Base-by-base conservation (phyloP, 1,140 invertebrate genomes). In the Zaprionus africanus region DNA sequence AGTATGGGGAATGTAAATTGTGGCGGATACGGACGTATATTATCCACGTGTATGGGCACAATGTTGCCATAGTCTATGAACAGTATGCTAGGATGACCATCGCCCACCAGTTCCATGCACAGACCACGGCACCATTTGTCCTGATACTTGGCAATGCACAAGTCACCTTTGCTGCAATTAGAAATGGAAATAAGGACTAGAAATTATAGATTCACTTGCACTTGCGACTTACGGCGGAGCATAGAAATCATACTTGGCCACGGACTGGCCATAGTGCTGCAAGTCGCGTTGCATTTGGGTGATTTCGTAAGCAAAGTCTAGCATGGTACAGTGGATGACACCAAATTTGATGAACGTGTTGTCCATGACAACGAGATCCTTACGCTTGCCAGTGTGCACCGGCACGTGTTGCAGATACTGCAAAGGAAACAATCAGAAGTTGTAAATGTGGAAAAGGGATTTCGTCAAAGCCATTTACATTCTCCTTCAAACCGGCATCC, bases 31-130 rank as follows among this genome's bases (percentile, higher is more conserved):
- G 67, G 79, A 5, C 78, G 79, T 58, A 92, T 92, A 11, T 91
- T 60, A 2, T 79, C 41, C 0, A 92, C 65, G 53, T 79, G 64
- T 0, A 76, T 73, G 1, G 79, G 68, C 1, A 59, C 59, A 38
- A 92, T 82, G 28, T 92, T 91, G 1, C 91, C 91, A 36, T 92
- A 91, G 49, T 92, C 91, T 1, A 92, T 31, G 31, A 92, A 92
- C n/a, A 91, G 58, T 17, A 92, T 87, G 51, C 85, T 87, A 0
- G 91, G 91, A 43, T 90, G 73, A 9, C 91, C 91, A 84, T 92
- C 91, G 6, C 91, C 91, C 11, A 92, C 84, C 9, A 79, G 60
- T 53, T 92, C 91, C 46, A 92, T 24, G n/a, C 75, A 92, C 11
- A 81, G 4, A 0, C 91, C 91, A 1, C 91, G 86, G 63, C 81